Conservation (phyloP, 1,140 invertebrate species). For the Gyrodactylus bullatarudis region DNA sequence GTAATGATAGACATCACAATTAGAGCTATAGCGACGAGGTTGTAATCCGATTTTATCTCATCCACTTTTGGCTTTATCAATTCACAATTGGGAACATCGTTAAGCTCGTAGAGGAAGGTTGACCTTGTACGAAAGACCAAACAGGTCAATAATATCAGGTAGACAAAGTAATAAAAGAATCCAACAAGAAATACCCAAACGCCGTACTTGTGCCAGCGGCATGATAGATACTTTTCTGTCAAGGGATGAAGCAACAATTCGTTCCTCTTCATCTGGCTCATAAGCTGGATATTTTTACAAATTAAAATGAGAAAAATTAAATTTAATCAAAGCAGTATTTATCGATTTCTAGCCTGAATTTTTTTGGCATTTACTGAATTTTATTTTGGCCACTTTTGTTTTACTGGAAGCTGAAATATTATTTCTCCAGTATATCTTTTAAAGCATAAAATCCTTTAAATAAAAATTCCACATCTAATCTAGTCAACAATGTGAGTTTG, state of each 20-base stretch:
- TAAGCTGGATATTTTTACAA: neutral
- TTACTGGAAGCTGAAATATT: too few species aligned
- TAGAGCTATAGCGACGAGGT: neutral
- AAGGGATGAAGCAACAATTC: neutral
- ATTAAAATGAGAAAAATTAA: too few species aligned
- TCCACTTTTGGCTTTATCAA: neutral
- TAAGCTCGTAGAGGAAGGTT: neutral
- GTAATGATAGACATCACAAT: neutral
- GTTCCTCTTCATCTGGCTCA: neutral
- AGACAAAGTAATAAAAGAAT: neutral
- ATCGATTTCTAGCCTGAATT: too few species aligned
- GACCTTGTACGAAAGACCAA: neutral
- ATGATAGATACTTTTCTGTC: neutral
- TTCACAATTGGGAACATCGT: neutral
- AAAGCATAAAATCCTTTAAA: too few species aligned
- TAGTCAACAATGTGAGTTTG: too few species aligned
- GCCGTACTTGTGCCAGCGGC: neutral
- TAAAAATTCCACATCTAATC: too few species aligned
- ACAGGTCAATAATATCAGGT: neutral
- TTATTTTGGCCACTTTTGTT: too few species aligned
- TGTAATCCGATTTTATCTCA: neutral
- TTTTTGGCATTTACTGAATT: too few species aligned
- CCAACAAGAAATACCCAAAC: neutral
- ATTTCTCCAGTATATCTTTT: too few species aligned
- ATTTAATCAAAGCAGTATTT: too few species aligned